Conservation (phyloP, 2,113 vertebrate genomes). For the Indri indri region DNA sequence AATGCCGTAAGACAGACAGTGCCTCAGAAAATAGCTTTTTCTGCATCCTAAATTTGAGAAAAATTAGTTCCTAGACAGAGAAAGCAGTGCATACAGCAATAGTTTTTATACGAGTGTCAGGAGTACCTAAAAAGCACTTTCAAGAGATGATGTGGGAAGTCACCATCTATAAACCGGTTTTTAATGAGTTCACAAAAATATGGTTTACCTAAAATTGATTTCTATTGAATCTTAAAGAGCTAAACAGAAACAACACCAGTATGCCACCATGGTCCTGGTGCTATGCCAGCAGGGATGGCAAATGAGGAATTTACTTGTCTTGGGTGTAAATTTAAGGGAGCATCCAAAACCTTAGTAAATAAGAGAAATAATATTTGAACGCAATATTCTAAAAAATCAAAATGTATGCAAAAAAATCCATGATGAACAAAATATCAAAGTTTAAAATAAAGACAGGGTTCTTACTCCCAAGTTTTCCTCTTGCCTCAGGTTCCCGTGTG, state of each 20-base stretch:
- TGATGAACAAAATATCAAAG: background rate
- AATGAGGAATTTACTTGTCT: rapidly evolving
- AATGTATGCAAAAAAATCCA: background rate
- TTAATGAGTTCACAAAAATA: background rate
- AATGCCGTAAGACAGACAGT: constrained; percentile 57
- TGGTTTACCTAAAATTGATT: background rate
- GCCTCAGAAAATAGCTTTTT: constrained; percentile 49
- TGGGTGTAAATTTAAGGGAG: background rate
- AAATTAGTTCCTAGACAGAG: background rate
- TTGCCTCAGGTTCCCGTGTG: too few relatives aligned
- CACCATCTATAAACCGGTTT: background rate
- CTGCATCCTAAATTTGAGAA: background rate
- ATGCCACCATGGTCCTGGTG: background rate
- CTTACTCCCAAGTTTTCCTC: background rate
- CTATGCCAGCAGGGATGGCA: background rate
- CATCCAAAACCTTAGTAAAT: background rate
- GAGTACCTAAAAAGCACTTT: background rate
- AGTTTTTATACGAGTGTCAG: background rate
- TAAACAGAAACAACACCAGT: background rate
- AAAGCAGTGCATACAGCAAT: background rate
- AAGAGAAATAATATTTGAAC: background rate
- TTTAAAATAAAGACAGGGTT: background rate
- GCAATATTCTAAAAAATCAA: background rate
- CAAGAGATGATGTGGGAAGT: background rate
- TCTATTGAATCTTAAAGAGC: background rate